phyloP scores from a whole-genome alignment of 2,888 invertebrate species.

The Rotaria magnacalcarata region DNA sequence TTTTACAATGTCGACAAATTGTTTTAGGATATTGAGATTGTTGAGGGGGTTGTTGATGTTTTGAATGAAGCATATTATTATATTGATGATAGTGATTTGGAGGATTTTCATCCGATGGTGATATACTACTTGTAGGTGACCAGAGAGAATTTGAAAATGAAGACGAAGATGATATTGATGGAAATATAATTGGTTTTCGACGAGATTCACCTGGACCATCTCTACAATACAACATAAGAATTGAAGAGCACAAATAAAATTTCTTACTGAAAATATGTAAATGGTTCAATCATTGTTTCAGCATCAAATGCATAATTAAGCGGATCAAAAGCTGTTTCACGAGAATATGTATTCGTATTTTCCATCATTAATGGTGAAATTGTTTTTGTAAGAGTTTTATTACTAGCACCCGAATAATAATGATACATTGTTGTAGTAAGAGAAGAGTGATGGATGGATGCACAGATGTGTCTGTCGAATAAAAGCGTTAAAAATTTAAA shows the following conservation, averaged over 20 bases:
- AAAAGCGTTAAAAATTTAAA: slow-evolving; percentile 23
- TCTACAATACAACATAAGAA: background rate
- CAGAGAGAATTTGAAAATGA: background rate
- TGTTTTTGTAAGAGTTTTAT: background rate
- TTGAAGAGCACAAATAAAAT: background rate
- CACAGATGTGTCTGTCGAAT: background rate
- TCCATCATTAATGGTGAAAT: background rate
- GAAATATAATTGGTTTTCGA: background rate
- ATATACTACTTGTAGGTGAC: background rate
- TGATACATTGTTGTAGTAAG: background rate
- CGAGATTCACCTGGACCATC: background rate
- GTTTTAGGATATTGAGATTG: background rate
- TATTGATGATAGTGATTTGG: background rate
- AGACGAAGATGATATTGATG: background rate
- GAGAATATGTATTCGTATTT: background rate
- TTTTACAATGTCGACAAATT: background rate
- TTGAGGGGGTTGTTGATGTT: background rate
- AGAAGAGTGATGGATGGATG: background rate
- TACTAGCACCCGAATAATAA: background rate
- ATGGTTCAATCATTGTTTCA: slow-evolving; percentile 11
- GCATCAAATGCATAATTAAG: background rate
- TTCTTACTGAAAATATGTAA: slow-evolving; percentile 3
- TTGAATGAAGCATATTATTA: background rate
- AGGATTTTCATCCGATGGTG: background rate
- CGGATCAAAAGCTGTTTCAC: background rate